Base-by-base conservation (phyloP, 2,113 vertebrate species). In the Thalassoma bifasciatum region DNA sequence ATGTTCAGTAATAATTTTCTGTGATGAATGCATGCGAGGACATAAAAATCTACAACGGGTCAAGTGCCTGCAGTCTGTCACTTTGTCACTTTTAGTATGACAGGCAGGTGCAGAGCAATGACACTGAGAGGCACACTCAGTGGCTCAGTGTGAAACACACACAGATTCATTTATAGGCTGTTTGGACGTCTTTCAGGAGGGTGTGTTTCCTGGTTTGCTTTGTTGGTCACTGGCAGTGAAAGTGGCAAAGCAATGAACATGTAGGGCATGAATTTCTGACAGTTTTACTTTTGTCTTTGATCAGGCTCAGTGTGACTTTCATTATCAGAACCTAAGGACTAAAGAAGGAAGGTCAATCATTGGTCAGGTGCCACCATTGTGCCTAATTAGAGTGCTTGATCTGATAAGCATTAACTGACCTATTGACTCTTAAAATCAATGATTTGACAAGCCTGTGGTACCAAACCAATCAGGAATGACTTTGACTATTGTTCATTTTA, bases 71-170 rank as follows among this genome's bases (percentile, higher is more conserved):
- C 60, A 47, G 49, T 67, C 63, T 62, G 19, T 84, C 62, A 64
- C 66, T 79, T 66, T 72, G 70, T 79, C 71, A 72, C 57, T 62
- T 24, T 12, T 42, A 10, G 75, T 77, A 72, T 72, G 66, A 75
- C 47, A 40, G 54, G 77, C 86, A 81, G 79, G 79, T 78, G 50
- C 49, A 73, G 46, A 17, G 38, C 24, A 59, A 2, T 12, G n/a
- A 26, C 68, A 72, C 24, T 57, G 49, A 42, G 14, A 11, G 12
- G 44, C 1, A 11, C 68, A 78, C 76, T 72, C 71, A 65, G 60
- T 46, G 47, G 54, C 36, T 74, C 78, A 62, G 30, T 71, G 49
- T 10, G 0, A 36, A 37, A 24, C 34, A 34, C 23, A 13, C 0
- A n/a, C 5, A 67, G 21, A 13, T 60, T 46, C 11, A 11, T 79